A percentile compares a stretch with the other conserved stretches of the same genome.
Conservation (phyloP, 2,113 vertebrate genomes). For the Otocyon megalotis region DNA sequence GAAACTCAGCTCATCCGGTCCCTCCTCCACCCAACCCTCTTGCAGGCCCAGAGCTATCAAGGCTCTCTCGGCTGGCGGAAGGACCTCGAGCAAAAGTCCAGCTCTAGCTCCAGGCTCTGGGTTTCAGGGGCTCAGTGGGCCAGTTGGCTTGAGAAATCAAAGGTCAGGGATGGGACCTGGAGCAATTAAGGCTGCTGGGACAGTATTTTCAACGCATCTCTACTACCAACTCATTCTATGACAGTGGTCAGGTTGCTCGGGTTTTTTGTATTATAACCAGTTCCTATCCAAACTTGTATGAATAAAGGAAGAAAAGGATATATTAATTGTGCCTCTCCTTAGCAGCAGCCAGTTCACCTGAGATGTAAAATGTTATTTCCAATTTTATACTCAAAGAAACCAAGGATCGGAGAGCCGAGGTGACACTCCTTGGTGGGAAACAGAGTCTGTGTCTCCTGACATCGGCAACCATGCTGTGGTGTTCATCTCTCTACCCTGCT, state of each 20-base stretch:
- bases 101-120: neutral
- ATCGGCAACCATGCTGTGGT: fast-evolving
- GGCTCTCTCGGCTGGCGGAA: neutral
- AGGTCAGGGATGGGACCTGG: neutral
- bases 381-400: slow-evolving; percentile 28
- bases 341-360: neutral
- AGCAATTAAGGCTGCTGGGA: neutral
- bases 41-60: neutral
- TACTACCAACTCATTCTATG: neutral
- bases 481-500: neutral
- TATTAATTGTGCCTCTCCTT: neutral
- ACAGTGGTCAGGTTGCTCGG: neutral
- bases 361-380: neutral
- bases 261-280: neutral
- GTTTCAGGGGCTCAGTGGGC: neutral
- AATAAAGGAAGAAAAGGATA: neutral
- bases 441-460: neutral
- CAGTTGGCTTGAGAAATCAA: neutral
- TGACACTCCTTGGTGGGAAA: neutral
- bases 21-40: neutral
- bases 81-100: neutral
- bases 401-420: neutral
- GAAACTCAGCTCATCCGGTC: neutral
- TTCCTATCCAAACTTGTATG: neutral
- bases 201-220: neutral